Conservation (phyloP, 2,113 vertebrate genomes). For the Nibea albiflora region DNA sequence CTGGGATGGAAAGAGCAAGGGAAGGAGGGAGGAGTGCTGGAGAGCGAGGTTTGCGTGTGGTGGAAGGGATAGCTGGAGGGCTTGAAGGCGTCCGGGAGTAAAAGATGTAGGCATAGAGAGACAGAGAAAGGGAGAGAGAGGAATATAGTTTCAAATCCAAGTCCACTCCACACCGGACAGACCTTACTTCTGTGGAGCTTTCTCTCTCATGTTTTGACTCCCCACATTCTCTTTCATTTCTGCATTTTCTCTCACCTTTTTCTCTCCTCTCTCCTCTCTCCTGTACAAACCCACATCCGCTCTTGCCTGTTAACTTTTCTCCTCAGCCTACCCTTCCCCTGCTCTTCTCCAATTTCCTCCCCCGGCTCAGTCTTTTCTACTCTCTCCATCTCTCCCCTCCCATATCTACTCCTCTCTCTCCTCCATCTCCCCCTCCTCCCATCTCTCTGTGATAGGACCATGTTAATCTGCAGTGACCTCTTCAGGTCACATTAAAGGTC, state of each 20-base stretch:
- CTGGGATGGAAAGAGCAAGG: conserved; percentile 75
- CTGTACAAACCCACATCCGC: conserved; percentile 47
- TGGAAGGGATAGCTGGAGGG: conserved; percentile 84
- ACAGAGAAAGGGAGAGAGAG: conserved; percentile 47
- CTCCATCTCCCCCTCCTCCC: conserved; percentile 12
- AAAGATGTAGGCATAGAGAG: conserved; percentile 68
- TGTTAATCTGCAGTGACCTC: conserved; percentile 81
- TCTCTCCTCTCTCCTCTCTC: conserved; percentile 23
- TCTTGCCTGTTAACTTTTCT: conserved; percentile 45
- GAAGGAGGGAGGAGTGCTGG: conserved; percentile 53
- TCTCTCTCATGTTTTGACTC: conserved; percentile 69
- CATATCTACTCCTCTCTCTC: conserved; percentile 6
- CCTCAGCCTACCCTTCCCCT: conserved; percentile 40
- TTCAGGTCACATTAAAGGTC: conserved; percentile 86
- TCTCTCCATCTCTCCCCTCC: neutral
- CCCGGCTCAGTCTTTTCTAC: conserved; percentile 30
- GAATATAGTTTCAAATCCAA: conserved; percentile 74
- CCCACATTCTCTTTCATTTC: conserved; percentile 69
- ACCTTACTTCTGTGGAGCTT: conserved; percentile 55
- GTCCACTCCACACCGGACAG: conserved; percentile 75
- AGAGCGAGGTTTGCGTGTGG: conserved; percentile 75
- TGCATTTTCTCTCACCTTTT: conserved; percentile 54
- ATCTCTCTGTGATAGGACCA: conserved; percentile 59
- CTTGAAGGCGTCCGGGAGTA: conserved; percentile 78
- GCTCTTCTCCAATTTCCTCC: conserved; percentile 50